Base-by-base conservation (phyloP, 2,113 vertebrate species). In the Rhinolophus ferrumequinum region DNA sequence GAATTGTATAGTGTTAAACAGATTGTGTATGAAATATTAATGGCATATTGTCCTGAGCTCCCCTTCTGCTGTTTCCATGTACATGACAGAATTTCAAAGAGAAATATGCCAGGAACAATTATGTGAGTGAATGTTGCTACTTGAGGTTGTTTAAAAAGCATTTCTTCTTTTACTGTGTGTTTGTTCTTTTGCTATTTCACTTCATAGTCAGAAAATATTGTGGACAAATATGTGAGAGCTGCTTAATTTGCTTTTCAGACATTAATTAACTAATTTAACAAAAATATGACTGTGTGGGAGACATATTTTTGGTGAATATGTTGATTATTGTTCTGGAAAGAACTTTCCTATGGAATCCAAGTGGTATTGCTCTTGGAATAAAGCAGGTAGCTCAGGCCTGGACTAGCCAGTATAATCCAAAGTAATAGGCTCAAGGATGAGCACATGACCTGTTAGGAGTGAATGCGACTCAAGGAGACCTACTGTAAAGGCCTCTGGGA, bases 21-120 rank as follows among this genome's bases (percentile, higher is more conserved):
- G 90, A 96, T 92, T 92, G 81, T 30, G 21, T 95, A 92, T 94
- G 72, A 95, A 82, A 16, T 97, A 98, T 97, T 97, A 95, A 82
- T 97, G 93, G 6, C 66, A 85, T 90, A 93, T 92, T 98, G 89
- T 96, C 87, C 94, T 75, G 90, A 94, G 77, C 90, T 92, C 52
- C 75, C 83, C 90, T 92, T 96, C 90, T 96, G 94, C 83, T 89
- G 75, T 83, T 96, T 96, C 88, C 60, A 41, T 89, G 90, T 88
- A 96, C 88, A 95, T 89, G 79, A 69, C 69, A 88, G 66, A 52
- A 72, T 38, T 88, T 92, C 64, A 97, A 96, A 97, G 35, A 77
- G 0, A 13, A 76, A 93, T 89, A 75, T 97, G 92, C 24, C 38
- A 91, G 92, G 41, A 83, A 86, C 73, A 85, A 66, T 15, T 14